Base-by-base conservation (phyloP, 2,888 invertebrate species). In the Orthosia cruda region DNA sequence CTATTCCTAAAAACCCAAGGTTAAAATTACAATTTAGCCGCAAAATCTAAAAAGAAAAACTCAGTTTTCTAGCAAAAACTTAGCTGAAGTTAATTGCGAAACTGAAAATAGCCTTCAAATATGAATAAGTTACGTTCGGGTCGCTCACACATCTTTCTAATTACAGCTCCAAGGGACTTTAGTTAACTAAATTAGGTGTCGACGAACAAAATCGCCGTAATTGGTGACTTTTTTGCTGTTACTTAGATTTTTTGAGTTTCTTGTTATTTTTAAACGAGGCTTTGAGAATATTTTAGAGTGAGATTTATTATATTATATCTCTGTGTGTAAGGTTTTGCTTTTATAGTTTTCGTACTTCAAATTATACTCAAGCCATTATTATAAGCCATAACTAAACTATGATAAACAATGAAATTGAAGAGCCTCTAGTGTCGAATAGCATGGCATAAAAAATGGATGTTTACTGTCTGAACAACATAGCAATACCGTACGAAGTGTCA, bases 91-190 rank as follows among this genome's bases (percentile, higher is more conserved):
- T 69, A 84, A 75, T 87, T 88, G 75, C 74, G 47, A 80, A 78
- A 75, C 82, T 85, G 32, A 63, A 75, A 87, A 85, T 80, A 78
- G 82, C 84, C 59, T 87, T 81, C 62, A 81, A 85, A 87, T 85
- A 85, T 88, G 84, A 88, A 88, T 88, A 84, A 88, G 74, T 87
- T 69, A 87, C 59, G 68, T 66, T 77, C 63, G 66, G 69, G 45
- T 57, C 64, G 73, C 70, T 79, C 82, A 82, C 67, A 81, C 72
- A 80, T 84, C 74, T 69, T 64, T 58, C 77, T 65, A 71, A 78
- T 76, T 84, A 72, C 78, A 68, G 74, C 83, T 75, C 58, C 74
- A 73, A 85, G 83, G 79, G 74, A 76, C 71, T 82, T 45, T 65
- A 74, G 74, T 63, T 78, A 76, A 76, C 77, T 66, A 59, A 85